Evolutionary conservation across 2,797 vertebrate genomes (phyloP), one percentile per base, ranked within the genome.

Genomic region (Craterocephalus amniculus): DNA sequence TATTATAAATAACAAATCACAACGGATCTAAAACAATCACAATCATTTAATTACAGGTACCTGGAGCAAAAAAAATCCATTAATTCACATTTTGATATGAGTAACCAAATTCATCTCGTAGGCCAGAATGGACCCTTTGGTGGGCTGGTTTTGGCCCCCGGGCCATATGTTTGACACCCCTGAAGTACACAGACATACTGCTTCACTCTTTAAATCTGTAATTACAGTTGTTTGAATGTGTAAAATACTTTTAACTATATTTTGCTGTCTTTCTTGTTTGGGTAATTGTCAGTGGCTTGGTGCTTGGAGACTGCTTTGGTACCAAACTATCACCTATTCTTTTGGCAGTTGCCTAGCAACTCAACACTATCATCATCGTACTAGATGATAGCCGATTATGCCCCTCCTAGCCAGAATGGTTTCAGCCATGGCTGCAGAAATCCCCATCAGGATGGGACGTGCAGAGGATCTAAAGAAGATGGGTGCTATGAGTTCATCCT

Each of bases 291-390:
- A 3, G 49, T 3, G 13, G 18, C 54, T 32, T 22, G 56, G 43
- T 40, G 31, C 36, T 18, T 45, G 16, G 36, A 36, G 22, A n/a
- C 8, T 55, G 48, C 27, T 26, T 61, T 27, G 55, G 51, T 45
- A 24, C 38, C 68, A 63, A 38, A 48, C 59, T 27, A 32, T 57
- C 34, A 48, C 52, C 16, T 24, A 29, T 48, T 48, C 59, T 55
- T 45, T 63, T 27, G 34, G 51, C 29, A 35, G 51, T 70, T 70
- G 59, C 68, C n/a, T 56, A 59, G 59, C 51, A 70, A 70, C 58
- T n/a, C 35, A 58, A 54, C 35, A 29, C 68, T 70, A 27, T 13
- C 59, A 45, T 55, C 24, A 59, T 70, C 55, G 32, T 31, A 48
- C 59, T 51, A 56, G 51, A 62, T n/a, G 26, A 51, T n/a, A 52